Conservation (phyloP, 37 sponge, comb jelly and placozoan genomes). For the Ephydatia muelleri region DNA sequence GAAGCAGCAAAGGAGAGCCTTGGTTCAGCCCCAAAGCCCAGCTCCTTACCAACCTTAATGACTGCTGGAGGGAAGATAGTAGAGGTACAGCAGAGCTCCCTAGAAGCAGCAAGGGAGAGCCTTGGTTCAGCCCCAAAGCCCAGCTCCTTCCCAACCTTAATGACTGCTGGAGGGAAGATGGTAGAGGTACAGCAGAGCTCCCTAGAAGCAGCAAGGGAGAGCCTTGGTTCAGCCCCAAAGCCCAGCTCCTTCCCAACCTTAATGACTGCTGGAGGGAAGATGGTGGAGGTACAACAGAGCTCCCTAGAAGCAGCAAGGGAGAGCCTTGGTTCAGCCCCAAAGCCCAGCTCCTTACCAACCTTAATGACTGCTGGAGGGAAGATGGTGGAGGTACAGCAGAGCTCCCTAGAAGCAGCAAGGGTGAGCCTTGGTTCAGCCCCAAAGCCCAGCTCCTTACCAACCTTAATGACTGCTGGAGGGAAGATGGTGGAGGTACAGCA, state of each 20-base stretch:
- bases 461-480: conserved; percentile 10
- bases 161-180: conserved; percentile 25
- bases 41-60: no score
- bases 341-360: no score
- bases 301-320: background rate
- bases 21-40: background rate
- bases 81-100: conserved; percentile 18
- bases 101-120: conserved; percentile 17
- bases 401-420: no score
- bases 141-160: no score
- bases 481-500: background rate
- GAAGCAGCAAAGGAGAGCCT: conserved; percentile 6
- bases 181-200: background rate
- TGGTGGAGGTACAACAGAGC: background rate
- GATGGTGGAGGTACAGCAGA: no score
- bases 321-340: no score
- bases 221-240: no score
- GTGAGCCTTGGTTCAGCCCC: no score
- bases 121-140: background rate
- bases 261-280: conserved; percentile 11
- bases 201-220: conserved; percentile 4
- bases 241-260: no score
- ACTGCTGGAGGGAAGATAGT: conserved; percentile 35
- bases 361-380: no score
- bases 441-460: no score